These are phyloP conservation scores for Hafferia zeledoni DNA, from an alignment of 2,797 vertebrate species.

Conservation along the genomic window DNA sequence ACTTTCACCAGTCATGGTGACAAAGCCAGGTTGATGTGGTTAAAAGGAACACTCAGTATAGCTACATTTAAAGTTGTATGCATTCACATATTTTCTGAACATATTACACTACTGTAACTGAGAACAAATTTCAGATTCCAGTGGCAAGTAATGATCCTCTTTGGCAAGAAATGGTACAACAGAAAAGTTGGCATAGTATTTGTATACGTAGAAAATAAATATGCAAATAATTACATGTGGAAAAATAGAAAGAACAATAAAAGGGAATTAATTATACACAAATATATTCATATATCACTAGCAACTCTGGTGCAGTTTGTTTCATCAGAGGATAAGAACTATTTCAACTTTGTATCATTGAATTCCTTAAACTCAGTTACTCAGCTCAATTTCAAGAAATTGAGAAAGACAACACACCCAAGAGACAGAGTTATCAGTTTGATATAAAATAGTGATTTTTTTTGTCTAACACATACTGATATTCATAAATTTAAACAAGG, in stretches of 20 bases:
- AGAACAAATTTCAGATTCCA: neutral
- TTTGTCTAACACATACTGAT: neutral
- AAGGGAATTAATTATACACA: neutral
- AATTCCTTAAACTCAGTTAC: neutral
- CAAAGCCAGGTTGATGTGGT: neutral
- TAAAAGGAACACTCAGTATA: neutral
- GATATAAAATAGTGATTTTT: neutral
- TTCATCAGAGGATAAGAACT: neutral
- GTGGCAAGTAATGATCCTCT: neutral
- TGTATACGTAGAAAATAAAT: neutral
- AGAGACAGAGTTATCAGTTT: neutral
- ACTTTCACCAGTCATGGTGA: neutral
- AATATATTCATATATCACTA: neutral
- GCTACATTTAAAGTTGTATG: neutral
- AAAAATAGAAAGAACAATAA: neutral
- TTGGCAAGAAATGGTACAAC: neutral
- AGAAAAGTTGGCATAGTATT: neutral
- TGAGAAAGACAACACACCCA: too few relatives aligned
- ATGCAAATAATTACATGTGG: fast-evolving
- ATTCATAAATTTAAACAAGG: neutral
- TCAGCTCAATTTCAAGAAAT: neutral
- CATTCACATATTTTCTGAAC: neutral
- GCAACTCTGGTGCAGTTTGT: neutral
- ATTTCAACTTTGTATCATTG: neutral
- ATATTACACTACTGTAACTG: neutral